A percentile compares a stretch with the other conserved stretches of the same genome.
Evolutionary conservation across 2,113 vertebrate species (phyloP).

Genomic region (Diphyllodes magnificus): DNA sequence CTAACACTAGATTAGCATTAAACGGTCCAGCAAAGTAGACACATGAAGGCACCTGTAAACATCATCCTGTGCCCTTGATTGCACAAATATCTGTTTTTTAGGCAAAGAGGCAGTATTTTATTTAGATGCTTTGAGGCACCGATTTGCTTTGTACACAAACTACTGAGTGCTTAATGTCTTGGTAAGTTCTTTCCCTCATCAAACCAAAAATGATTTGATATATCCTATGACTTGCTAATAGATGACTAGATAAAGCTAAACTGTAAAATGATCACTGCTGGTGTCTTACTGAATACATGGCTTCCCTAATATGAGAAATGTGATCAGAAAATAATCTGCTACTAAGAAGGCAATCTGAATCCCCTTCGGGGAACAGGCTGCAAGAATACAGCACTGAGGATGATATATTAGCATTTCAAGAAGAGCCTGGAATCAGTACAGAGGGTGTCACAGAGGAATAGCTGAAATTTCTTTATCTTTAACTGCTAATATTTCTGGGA

Average conservation of each 20-base stretch:
- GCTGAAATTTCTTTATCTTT: conserved; percentile 40
- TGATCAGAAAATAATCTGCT: conserved; percentile 59
- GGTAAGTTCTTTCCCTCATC: conserved; percentile 13
- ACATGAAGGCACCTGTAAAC: neutral
- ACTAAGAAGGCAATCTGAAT: conserved; percentile 30
- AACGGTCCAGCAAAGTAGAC: conserved; percentile 5
- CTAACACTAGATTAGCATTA: conserved; percentile 43
- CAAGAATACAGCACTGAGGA: neutral
- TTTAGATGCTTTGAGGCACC: neutral
- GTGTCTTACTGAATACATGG: neutral
- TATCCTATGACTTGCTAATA: conserved; percentile 33
- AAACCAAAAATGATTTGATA: conserved; percentile 3
- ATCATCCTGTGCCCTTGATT: neutral
- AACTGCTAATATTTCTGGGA: neutral
- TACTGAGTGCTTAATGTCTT: conserved; percentile 43
- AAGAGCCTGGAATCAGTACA: conserved; percentile 21
- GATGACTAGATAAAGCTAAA: conserved; percentile 55
- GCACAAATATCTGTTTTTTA: neutral
- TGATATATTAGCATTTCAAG: conserved; percentile 62
- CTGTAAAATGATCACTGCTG: conserved; percentile 26
- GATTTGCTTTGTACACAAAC: conserved; percentile 39
- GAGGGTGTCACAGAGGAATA: conserved; percentile 23
- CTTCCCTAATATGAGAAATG: conserved; percentile 44
- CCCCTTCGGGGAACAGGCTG: conserved; percentile 32
- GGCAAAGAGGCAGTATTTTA: conserved; percentile 12